These are phyloP conservation scores for Ranitomeya variabilis DNA, from an alignment of 2,113 vertebrate species.

Conservation along the genomic window DNA sequence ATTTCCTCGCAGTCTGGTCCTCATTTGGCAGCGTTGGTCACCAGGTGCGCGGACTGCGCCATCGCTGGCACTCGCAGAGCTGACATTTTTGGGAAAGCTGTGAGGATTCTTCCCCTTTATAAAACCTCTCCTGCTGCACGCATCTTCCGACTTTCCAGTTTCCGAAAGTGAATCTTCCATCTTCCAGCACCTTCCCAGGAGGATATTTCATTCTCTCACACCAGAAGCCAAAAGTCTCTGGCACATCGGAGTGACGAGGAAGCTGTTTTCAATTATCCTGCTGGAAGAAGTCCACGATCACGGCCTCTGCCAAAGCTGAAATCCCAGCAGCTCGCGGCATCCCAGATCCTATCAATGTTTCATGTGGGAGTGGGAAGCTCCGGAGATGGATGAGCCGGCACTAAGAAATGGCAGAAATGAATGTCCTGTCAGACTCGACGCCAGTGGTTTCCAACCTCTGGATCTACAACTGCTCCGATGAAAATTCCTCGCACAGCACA, in stretches of 20 bases:
- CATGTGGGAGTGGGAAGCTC: slow-evolving; percentile 39
- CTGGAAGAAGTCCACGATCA: slow-evolving; percentile 26
- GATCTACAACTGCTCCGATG: too few species aligned
- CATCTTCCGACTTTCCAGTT: slow-evolving; percentile 16
- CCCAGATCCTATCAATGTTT: slow-evolving; percentile 33
- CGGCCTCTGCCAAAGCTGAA: slow-evolving; percentile 32
- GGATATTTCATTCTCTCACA: slow-evolving; percentile 49
- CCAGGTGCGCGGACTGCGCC: background rate
- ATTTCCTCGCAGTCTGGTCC: background rate
- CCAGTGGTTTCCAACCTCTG: too few species aligned
- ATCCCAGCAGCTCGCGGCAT: slow-evolving; percentile 34
- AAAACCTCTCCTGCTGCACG: background rate
- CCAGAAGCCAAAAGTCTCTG: slow-evolving; percentile 51
- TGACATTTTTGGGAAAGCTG: background rate
- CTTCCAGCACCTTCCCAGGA: slow-evolving; percentile 24
- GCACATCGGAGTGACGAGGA: slow-evolving; percentile 29
- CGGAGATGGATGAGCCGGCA: slow-evolving; percentile 5
- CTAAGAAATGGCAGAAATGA: background rate
- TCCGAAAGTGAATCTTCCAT: background rate
- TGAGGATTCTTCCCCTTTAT: background rate
- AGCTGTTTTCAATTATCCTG: slow-evolving; percentile 48
- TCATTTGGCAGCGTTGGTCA: slow-evolving; percentile 6
- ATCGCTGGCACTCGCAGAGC: background rate
- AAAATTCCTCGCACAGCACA: too few species aligned
- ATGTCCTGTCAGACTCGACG: too few species aligned